Evolutionary conservation across 2,113 vertebrate genomes (phyloP).

Genomic region (Mormoops blainvillei): DNA sequence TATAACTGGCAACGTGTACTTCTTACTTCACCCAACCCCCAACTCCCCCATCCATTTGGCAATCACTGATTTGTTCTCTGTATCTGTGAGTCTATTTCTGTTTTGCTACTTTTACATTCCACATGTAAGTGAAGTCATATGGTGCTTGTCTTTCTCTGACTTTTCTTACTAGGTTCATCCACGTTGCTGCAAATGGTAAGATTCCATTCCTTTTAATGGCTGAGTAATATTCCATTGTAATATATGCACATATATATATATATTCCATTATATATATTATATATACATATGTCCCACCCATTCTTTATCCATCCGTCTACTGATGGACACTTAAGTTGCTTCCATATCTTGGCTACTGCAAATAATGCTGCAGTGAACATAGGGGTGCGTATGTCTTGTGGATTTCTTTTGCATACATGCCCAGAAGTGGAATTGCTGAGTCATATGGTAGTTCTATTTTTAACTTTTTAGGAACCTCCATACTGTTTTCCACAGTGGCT

Average conservation of each 20-base stretch:
- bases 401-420: not conserved
- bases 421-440: not conserved
- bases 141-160: not conserved
- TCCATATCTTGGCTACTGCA: not conserved
- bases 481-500: not conserved
- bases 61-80: not conserved
- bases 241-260: too few relatives aligned
- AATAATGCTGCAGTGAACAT: not conserved
- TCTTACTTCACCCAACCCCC: not conserved
- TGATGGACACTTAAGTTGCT: not conserved
- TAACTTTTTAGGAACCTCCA: not conserved
- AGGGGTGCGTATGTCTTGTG: not conserved
- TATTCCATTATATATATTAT: too few relatives aligned
- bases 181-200: not conserved
- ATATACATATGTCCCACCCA: not conserved
- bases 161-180: not conserved
- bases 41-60: too few relatives aligned
- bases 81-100: not conserved
- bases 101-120: not conserved
- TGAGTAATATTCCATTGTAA: not conserved
- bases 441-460: not conserved
- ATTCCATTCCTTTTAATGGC: not conserved
- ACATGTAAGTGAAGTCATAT: not conserved
- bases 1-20: not conserved
- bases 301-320: not conserved